These are phyloP conservation scores for Barypeithes pellucidus DNA, from an alignment of 2,888 invertebrate genomes.

Conservation along the genomic window DNA sequence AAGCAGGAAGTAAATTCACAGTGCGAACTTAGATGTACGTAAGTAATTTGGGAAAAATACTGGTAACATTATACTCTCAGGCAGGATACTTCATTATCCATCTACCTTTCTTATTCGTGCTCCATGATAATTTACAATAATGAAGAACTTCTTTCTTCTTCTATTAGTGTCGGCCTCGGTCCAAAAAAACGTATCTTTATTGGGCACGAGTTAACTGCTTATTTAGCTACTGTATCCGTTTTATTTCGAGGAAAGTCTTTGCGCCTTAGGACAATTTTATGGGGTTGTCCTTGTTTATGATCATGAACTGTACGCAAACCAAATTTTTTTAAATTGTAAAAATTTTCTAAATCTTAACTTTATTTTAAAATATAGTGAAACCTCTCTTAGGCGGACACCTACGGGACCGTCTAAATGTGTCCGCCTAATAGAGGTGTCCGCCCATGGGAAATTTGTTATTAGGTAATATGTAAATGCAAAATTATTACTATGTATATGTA, in stretches of 20 bases:
- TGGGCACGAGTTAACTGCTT: neutral
- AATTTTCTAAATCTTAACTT: too few relatives aligned
- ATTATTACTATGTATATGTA: too few relatives aligned
- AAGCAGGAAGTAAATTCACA: conserved; percentile 2
- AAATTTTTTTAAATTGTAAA: too few relatives aligned
- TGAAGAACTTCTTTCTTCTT: conserved; percentile 6
- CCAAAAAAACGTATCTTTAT: neutral
- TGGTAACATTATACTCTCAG: neutral
- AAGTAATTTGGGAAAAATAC: conserved; percentile 1
- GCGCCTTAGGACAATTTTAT: too few relatives aligned
- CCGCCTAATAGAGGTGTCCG: too few relatives aligned
- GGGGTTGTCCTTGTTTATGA: too few relatives aligned
- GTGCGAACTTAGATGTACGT: neutral
- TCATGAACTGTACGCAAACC: too few relatives aligned
- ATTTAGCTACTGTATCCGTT: neutral
- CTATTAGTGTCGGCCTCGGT: neutral
- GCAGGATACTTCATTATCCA: neutral
- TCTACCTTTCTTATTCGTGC: neutral
- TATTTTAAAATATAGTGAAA: too few relatives aligned
- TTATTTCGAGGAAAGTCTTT: neutral
- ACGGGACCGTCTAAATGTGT: too few relatives aligned
- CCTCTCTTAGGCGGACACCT: too few relatives aligned
- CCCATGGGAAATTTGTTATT: too few relatives aligned
- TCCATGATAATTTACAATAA: conserved; percentile 9
- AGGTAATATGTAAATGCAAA: too few relatives aligned